These are phyloP conservation scores for Linurgus olivaceus DNA, from an alignment of 2,797 vertebrate species.

Conservation along the genomic window DNA sequence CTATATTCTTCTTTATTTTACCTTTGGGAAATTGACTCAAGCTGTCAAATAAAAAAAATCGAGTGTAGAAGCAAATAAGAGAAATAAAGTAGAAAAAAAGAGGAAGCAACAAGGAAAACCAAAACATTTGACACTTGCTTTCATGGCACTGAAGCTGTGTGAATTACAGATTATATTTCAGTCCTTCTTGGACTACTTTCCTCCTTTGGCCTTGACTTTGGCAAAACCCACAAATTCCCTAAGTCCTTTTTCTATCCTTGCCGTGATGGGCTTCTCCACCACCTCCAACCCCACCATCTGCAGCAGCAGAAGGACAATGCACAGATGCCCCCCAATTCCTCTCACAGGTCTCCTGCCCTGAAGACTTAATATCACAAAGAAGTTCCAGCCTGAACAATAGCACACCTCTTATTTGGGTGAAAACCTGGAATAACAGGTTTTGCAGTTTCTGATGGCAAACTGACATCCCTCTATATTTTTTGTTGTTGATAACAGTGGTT, in stretches of 20 bases:
- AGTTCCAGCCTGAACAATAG: not conserved
- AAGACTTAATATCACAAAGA: not conserved
- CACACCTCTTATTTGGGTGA: not conserved
- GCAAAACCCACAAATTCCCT: not conserved
- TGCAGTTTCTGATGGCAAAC: not conserved
- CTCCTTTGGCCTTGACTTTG: not conserved
- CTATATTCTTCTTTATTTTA: not conserved
- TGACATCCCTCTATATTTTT: not conserved
- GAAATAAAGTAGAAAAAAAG: not conserved
- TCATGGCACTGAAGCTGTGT: not conserved
- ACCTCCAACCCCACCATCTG: fast-evolving
- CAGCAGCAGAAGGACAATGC: not conserved
- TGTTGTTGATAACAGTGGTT: not conserved
- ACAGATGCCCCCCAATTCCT: not conserved
- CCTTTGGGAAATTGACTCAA: not conserved
- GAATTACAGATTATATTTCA: not conserved
- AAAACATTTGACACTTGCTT: not conserved
- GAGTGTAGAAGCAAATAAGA: not conserved
- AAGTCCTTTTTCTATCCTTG: fast-evolving
- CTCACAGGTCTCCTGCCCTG: not conserved
- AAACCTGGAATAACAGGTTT: not conserved
- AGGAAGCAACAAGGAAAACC: not conserved
- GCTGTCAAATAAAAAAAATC: not conserved
- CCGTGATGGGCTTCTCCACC: fast-evolving
- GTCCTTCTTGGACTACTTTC: not conserved